Percentiles rank a stretch among this genome's conserved stretches.
These are phyloP conservation scores for Tapirus terrestris DNA, from an alignment of 2,113 vertebrate species.

Conservation along the genomic window DNA sequence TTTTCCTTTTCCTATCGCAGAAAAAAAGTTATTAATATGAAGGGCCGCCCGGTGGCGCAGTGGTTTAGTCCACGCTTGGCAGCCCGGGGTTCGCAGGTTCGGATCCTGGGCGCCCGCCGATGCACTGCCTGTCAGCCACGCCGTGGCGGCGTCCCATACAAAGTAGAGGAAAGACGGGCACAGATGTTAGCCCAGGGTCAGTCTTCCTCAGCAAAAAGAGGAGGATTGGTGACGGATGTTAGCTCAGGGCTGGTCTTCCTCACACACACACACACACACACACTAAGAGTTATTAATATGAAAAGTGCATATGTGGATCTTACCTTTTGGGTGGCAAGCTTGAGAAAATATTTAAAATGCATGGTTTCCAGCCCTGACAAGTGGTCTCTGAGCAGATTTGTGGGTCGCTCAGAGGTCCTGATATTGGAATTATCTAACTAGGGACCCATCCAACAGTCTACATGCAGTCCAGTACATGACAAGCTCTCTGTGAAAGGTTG, in stretches of 20 bases:
- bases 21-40: background rate
- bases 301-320: background rate
- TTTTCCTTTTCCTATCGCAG: background rate
- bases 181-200: too few species aligned
- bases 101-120: too few species aligned
- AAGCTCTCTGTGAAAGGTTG: background rate
- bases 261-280: too few species aligned
- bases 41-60: too few species aligned
- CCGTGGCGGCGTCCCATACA: too few species aligned
- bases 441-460: accelerated
- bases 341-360: background rate
- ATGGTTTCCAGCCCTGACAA: background rate
- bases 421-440: background rate
- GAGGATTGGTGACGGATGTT: too few species aligned
- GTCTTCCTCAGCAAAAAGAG: too few species aligned
- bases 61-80: too few species aligned
- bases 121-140: too few species aligned
- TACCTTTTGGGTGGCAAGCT: background rate
- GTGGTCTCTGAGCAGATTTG: background rate
- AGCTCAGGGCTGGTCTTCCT: too few species aligned
- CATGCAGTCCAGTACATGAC: accelerated
- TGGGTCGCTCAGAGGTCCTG: background rate
- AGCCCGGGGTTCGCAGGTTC: too few species aligned
- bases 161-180: too few species aligned
- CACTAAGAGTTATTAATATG: background rate